Conservation (phyloP, 2,797 vertebrate species). For the Myotis findleyi region DNA sequence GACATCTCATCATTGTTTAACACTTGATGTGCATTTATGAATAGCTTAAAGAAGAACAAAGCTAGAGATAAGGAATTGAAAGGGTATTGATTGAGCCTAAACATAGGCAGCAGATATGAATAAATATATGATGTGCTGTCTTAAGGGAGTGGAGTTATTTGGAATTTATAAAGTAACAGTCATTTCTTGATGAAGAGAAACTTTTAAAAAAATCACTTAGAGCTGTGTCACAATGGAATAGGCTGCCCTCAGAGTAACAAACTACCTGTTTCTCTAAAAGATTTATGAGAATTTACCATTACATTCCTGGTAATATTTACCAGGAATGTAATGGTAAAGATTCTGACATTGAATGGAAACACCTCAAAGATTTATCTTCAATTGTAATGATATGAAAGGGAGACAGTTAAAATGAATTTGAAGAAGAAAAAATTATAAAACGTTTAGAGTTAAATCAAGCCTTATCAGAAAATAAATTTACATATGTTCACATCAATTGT, state of each 20-base stretch:
- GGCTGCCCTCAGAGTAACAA: not conserved
- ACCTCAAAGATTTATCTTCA: not conserved
- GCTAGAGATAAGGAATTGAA: not conserved
- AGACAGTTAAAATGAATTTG: not conserved
- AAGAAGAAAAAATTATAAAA: constrained; percentile 24
- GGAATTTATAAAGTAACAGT: not conserved
- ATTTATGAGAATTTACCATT: not conserved
- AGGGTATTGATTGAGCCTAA: not conserved
- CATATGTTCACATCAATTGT: not conserved
- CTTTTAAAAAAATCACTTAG: not conserved
- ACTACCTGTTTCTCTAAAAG: not conserved
- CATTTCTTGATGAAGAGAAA: not conserved
- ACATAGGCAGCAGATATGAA: not conserved
- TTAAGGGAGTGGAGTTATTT: not conserved
- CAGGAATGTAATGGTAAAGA: not conserved
- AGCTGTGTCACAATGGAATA: not conserved
- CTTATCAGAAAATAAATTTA: not conserved
- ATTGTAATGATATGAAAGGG: not conserved
- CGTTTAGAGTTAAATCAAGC: not conserved
- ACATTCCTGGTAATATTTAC: not conserved
- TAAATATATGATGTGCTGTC: not conserved
- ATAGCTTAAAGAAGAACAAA: constrained; percentile 64
- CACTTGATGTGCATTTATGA: constrained; percentile 73
- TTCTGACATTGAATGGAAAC: not conserved
- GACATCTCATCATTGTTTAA: constrained; percentile 62